Base-by-base conservation (phyloP, 1,140 invertebrate genomes). In the Pinna nobilis region DNA sequence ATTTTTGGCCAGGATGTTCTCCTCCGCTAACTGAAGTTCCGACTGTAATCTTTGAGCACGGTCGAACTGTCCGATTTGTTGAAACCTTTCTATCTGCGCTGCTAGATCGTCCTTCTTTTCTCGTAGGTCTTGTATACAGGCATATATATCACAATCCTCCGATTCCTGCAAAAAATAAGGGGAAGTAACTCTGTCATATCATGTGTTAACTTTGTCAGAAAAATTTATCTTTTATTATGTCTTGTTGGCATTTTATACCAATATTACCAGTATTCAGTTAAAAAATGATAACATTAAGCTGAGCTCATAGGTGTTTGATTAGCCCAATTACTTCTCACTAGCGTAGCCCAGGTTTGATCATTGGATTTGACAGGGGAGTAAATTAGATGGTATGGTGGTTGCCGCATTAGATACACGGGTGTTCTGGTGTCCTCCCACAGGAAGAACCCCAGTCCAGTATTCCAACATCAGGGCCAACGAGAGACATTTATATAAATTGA, bases 131-230 rank as follows among this genome's bases (percentile, higher is more conserved):
- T 86, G 84, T 35, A 88, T 85, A 49, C 76, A 84, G 7, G 82
- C 82, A 69, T 88, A 88, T 25, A 85, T 86, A 23, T 88, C 85
- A 61, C 79, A 66, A 18, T 89, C 87, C 50, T 87, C 84, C 28
- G 82, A 77, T 61, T 88, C 84, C 84, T 87, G 66, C 28, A 63
- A 75, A 37, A 47, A 55, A 49, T 69, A 37, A 69, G 47, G 59
- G 23, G 4, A 25, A 44, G 59, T 7, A 55, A 66, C 32, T 70
- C 23, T 44, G 13, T 13, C 13, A 3, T 11, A 20, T n/a, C 2
- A 13, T 53, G 11, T 20, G 11, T 20, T 53, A n/a, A 20, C 51
- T 53, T 13, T n/a, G 25, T n/a, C 13, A 5, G 9, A 53, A 53
- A 20, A 3, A 25, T 53, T 53, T 20, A n/a, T 20, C 6, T 28